phyloP scores from a whole-genome alignment of 2,888 invertebrate genomes.

The Drosophila macrospina region DNA sequence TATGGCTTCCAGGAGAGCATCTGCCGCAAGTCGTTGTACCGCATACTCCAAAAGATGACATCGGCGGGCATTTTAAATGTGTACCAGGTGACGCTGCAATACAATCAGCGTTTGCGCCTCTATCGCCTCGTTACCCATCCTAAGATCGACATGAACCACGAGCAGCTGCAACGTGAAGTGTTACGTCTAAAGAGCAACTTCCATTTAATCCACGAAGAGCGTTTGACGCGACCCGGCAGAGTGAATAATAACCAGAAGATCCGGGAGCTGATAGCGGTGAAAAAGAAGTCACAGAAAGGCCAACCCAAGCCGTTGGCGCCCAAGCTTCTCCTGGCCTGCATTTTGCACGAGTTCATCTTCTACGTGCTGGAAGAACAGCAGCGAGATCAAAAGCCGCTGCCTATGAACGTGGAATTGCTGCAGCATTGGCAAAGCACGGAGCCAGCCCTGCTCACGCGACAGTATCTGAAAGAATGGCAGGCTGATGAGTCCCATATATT shows the following conservation, averaged over 20 bases:
- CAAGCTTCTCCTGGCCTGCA: conserved; percentile 89
- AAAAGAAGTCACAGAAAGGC: conserved; percentile 12
- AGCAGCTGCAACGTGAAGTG: conserved; percentile 71
- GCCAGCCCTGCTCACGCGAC: conserved; percentile 82
- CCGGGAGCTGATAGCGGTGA: conserved; percentile 44
- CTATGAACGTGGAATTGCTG: conserved; percentile 66
- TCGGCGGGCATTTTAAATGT: conserved; percentile 68
- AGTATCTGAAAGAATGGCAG: conserved; percentile 85
- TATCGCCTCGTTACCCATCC: conserved; percentile 82
- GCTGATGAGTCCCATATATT: conserved; percentile 83
- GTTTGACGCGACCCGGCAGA: conserved; percentile 28
- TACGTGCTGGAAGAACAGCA: conserved; percentile 89
- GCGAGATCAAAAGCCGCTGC: conserved; percentile 76
- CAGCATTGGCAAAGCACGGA: conserved; percentile 78
- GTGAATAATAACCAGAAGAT: conserved; percentile 17
- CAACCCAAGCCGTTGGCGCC: conserved; percentile 45
- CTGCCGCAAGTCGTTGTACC: conserved; percentile 87
- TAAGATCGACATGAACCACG: conserved; percentile 74
- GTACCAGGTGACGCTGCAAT: conserved; percentile 78
- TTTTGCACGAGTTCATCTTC: conserved; percentile 89
- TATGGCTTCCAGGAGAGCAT: conserved; percentile 87
- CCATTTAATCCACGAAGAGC: conserved; percentile 72
- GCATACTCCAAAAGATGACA: conserved; percentile 87
- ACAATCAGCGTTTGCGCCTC: conserved; percentile 66
- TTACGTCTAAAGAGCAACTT: conserved; percentile 77